A percentile compares a stretch with the other conserved stretches of the same genome.
phyloP scores from a whole-genome alignment of 2,888 invertebrate species.

The Athalia cordata region DNA sequence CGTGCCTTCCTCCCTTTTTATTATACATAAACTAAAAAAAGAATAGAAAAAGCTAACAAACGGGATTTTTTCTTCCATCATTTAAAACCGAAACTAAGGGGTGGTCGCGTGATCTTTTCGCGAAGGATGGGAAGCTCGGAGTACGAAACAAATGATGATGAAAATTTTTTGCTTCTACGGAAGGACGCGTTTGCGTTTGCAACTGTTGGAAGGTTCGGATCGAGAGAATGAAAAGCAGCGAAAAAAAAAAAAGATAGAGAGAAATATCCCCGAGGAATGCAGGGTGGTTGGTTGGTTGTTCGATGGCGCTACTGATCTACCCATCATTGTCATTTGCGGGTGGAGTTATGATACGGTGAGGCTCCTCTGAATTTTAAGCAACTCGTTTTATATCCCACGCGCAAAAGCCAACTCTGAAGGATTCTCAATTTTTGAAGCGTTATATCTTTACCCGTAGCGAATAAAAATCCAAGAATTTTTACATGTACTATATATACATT shows the following conservation, averaged over 20 bases:
- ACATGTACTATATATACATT: too few relatives aligned
- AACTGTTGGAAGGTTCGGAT: neutral
- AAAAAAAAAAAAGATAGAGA: neutral
- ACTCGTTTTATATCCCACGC: neutral
- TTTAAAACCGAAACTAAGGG: neutral
- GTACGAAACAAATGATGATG: constrained; percentile 32
- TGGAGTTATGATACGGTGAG: constrained; percentile 33
- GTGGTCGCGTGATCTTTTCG: neutral
- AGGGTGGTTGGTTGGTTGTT: neutral
- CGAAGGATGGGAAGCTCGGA: neutral
- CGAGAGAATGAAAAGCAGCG: neutral
- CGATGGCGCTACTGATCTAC: constrained; percentile 27
- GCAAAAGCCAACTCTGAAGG: too few relatives aligned
- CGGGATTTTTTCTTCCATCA: neutral
- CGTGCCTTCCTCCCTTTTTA: too few relatives aligned
- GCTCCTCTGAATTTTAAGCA: constrained; percentile 34
- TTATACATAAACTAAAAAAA: too few relatives aligned
- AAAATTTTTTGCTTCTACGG: neutral
- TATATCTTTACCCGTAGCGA: neutral
- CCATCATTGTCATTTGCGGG: constrained; percentile 32
- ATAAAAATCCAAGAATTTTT: neutral
- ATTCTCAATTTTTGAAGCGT: too few relatives aligned
- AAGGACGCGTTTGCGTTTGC: too few relatives aligned
- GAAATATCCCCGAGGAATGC: too few relatives aligned
- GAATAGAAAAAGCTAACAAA: too few relatives aligned